Conservation (phyloP, 2,888 invertebrate genomes). For the Invenusta paracnida region DNA sequence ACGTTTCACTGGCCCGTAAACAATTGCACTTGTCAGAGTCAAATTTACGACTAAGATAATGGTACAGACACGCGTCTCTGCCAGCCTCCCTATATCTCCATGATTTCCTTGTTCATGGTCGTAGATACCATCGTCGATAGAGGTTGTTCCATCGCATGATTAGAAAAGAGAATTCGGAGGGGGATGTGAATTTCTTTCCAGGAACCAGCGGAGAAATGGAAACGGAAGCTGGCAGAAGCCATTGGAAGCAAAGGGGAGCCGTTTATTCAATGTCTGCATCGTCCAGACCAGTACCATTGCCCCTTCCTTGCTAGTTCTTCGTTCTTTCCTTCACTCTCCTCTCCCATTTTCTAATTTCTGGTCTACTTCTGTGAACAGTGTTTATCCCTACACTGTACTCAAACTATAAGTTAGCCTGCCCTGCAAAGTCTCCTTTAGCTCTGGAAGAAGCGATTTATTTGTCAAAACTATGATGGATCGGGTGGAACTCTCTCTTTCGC, state of each 20-base stretch:
- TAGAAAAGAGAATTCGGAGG: no score
- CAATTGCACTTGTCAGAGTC: slow-evolving; percentile 9
- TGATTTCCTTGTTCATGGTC: no score
- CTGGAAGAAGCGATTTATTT: slow-evolving; percentile 23
- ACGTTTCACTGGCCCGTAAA: slow-evolving; percentile 22
- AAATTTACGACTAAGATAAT: slow-evolving; percentile 11
- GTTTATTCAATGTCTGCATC: background rate
- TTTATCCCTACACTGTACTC: background rate
- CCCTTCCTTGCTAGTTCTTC: background rate
- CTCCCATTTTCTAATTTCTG: background rate
- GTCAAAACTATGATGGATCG: slow-evolving; percentile 29
- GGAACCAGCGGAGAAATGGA: background rate
- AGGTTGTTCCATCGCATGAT: no score
- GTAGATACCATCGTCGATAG: no score
- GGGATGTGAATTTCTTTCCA: no score
- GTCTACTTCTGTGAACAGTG: background rate
- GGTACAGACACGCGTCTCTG: background rate
- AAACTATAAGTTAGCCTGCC: no score
- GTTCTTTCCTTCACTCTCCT: background rate
- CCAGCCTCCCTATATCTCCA: no score
- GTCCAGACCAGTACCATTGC: background rate
- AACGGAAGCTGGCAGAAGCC: background rate
- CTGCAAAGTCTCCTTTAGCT: no score
- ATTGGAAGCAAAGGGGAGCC: background rate
- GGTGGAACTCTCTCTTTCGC: no score